Percentiles rank a stretch among this genome's conserved stretches.
Evolutionary conservation across 2,888 invertebrate species (phyloP).

Genomic region (Apocheima hispidaria): DNA sequence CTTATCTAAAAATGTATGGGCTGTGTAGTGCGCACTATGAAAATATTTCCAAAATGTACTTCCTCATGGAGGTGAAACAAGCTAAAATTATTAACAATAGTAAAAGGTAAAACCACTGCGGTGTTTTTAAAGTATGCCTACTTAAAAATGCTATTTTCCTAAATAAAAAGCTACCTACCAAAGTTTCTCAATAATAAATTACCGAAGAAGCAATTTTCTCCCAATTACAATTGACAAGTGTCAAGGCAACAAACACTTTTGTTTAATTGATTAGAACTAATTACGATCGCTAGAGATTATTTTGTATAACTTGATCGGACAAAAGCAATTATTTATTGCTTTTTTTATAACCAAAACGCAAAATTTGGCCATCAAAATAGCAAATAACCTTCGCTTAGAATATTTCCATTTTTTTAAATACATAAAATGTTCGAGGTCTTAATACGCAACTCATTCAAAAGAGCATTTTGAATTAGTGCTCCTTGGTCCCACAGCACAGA

Average conservation of each 20-base stretch:
- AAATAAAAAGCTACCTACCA: too few relatives aligned
- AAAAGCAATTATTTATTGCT: not conserved
- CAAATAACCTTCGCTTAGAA: not conserved
- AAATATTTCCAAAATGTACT: too few relatives aligned
- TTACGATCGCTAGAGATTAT: not conserved
- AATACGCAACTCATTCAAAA: not conserved
- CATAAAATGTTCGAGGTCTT: not conserved
- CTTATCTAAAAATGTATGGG: not conserved
- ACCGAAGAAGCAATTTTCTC: not conserved
- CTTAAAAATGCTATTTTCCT: too few relatives aligned
- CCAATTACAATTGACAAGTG: slow-evolving; percentile 25
- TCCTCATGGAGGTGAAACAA: too few relatives aligned
- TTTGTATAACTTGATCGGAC: not conserved
- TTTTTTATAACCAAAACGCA: not conserved
- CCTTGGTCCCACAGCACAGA: not conserved
- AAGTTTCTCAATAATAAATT: not conserved
- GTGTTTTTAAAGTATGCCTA: too few relatives aligned
- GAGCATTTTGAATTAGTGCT: slow-evolving; percentile 1
- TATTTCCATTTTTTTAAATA: slow-evolving; percentile 7
- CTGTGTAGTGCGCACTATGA: too few relatives aligned
- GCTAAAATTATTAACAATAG: too few relatives aligned
- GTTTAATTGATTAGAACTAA: slow-evolving; percentile 4
- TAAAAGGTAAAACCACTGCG: too few relatives aligned
- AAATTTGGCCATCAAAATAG: not conserved
- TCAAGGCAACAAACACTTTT: slow-evolving; percentile 8